Evolutionary conservation across 2,888 invertebrate species (phyloP).

Genomic region (Eueremaeus valkanovi): DNA sequence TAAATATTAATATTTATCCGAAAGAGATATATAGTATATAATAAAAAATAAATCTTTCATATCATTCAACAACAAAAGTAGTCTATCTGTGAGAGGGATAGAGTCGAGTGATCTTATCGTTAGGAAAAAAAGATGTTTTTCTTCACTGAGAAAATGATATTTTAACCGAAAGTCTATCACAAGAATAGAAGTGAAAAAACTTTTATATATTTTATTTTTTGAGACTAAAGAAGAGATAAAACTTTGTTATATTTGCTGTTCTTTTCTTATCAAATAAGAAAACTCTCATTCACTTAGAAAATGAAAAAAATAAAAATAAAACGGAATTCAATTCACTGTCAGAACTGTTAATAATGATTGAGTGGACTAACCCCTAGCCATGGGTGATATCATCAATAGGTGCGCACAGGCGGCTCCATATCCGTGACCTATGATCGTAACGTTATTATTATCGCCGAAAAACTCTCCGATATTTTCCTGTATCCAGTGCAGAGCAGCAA

Average conservation of each 20-base stretch:
- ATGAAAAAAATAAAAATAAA: background rate
- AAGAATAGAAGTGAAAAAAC: background rate
- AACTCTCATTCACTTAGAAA: background rate
- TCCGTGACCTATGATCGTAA: constrained; percentile 93
- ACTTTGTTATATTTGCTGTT: background rate
- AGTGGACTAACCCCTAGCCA: constrained; percentile 70
- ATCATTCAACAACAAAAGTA: no score
- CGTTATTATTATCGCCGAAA: constrained; percentile 87
- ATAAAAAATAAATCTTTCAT: no score
- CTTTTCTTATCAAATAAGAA: background rate
- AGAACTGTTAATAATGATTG: no score
- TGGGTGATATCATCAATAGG: constrained; percentile 93
- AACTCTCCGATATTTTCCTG: constrained; percentile 91
- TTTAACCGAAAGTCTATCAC: background rate
- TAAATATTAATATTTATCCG: no score
- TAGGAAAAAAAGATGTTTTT: no score
- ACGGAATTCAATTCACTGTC: no score
- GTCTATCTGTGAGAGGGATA: no score
- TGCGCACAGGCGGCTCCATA: constrained; percentile 96
- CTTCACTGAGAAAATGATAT: background rate
- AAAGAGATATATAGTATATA: no score
- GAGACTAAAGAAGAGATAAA: background rate
- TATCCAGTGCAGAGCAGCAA: constrained; percentile 95
- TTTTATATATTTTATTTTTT: background rate
- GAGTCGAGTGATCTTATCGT: no score